phyloP scores from a whole-genome alignment of 2,797 vertebrate genomes.

The Harpagifer antarcticus region DNA sequence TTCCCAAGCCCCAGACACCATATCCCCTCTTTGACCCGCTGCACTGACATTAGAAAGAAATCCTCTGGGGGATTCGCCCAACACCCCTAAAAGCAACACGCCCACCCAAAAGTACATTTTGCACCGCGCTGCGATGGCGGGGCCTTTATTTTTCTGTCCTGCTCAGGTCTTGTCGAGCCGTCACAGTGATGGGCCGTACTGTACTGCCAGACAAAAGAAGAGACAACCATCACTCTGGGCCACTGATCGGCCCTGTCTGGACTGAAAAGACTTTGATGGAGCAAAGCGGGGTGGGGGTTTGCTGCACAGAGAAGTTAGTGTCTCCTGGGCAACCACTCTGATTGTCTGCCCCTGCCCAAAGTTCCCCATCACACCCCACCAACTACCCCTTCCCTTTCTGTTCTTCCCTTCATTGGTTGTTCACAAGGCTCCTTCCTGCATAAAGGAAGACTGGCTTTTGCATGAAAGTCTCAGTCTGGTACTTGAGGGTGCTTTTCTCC shows the following conservation, averaged over 20 bases:
- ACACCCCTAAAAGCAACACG: slow-evolving; percentile 72
- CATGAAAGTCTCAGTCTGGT: slow-evolving; percentile 72
- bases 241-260: slow-evolving; percentile 83
- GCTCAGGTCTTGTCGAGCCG: slow-evolving; percentile 77
- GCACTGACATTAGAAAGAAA: slow-evolving; percentile 77
- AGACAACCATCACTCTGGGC: slow-evolving; percentile 88
- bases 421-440: slow-evolving; percentile 76
- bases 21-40: slow-evolving; percentile 77
- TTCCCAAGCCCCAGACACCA: slow-evolving; percentile 80
- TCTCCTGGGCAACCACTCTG: slow-evolving; percentile 87
- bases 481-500: slow-evolving; percentile 70
- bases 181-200: slow-evolving; percentile 84
- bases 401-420: slow-evolving; percentile 75
- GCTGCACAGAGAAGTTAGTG: slow-evolving; percentile 83
- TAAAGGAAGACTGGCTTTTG: slow-evolving; percentile 71
- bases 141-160: slow-evolving; percentile 66
- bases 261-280: slow-evolving; percentile 85
- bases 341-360: slow-evolving; percentile 84
- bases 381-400: slow-evolving; percentile 73
- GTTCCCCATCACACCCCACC: slow-evolving; percentile 83
- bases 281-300: slow-evolving; percentile 71
- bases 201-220: slow-evolving; percentile 84
- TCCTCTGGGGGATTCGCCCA: slow-evolving; percentile 72
- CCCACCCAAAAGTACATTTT: slow-evolving; percentile 81
- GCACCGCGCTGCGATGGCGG: slow-evolving; percentile 61